Percentiles rank a stretch among this genome's conserved stretches.
phyloP scores from a whole-genome alignment of 2,888 invertebrate species.

The Clepsis dumicolana region DNA sequence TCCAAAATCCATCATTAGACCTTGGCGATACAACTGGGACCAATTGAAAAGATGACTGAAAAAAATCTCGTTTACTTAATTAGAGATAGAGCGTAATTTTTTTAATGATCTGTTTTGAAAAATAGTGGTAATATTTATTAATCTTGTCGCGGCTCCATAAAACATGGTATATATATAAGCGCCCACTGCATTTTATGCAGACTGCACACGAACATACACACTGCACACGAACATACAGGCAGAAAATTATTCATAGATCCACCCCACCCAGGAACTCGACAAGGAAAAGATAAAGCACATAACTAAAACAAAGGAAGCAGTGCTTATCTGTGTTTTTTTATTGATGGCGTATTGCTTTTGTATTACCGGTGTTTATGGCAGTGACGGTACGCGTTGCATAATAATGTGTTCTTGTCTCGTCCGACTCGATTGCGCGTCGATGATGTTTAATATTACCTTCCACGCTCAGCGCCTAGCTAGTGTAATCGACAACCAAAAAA shows the following conservation, averaged over 20 bases:
- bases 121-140: no score
- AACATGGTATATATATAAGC: no score
- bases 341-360: slow-evolving; percentile 39
- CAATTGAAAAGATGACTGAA: no score
- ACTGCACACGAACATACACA: no score
- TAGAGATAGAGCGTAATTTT: no score
- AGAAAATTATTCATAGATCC: slow-evolving; percentile 39
- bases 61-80: no score
- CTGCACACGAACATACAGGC: slow-evolving; percentile 20
- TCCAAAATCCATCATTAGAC: background rate
- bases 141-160: no score
- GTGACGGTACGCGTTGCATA: slow-evolving; percentile 34
- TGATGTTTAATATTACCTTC: background rate
- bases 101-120: no score
- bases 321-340: slow-evolving; percentile 39
- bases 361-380: slow-evolving; percentile 28
- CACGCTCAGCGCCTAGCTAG: no score
- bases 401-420: slow-evolving; percentile 3
- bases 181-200: no score
- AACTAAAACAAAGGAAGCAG: slow-evolving; percentile 40
- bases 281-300: slow-evolving; percentile 44
- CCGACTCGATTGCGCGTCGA: slow-evolving; percentile 5
- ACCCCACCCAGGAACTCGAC: slow-evolving; percentile 38
- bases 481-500: no score
- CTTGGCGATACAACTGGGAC: no score